Evolutionary conservation across 2,797 vertebrate species (phyloP).

Genomic region (Melanotaenia nigrans): DNA sequence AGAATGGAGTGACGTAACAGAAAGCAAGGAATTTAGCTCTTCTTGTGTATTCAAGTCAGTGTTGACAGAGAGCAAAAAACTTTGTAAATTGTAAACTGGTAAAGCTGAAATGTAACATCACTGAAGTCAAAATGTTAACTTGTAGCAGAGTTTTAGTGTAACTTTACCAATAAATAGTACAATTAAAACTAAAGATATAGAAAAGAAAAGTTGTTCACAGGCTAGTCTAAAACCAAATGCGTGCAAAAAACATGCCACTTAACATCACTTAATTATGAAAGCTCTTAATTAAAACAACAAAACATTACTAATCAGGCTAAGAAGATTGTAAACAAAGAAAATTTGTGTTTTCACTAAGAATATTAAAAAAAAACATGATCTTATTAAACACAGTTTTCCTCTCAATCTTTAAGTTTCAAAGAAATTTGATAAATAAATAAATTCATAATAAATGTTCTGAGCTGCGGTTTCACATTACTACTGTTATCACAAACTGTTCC

Average conservation of each 20-base stretch:
- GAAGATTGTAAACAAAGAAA: constrained; percentile 58
- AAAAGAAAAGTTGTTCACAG: constrained; percentile 54
- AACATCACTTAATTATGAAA: constrained; percentile 53
- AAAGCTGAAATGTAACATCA: constrained; percentile 31
- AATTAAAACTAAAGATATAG: constrained; percentile 46
- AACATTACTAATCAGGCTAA: constrained; percentile 26
- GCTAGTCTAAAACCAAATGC: constrained; percentile 56
- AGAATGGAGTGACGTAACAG: constrained; percentile 21
- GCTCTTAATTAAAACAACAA: constrained; percentile 26
- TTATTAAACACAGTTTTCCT: constrained; percentile 38
- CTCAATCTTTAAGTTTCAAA: constrained; percentile 42
- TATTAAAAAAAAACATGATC: constrained; percentile 16
- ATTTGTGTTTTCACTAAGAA: constrained; percentile 18
- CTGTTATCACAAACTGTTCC: constrained; percentile 49
- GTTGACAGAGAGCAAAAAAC: background rate
- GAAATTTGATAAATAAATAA: constrained; percentile 77
- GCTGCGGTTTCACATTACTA: constrained; percentile 71
- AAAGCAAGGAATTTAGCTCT: constrained; percentile 14
- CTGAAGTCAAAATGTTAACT: constrained; percentile 24
- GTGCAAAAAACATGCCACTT: constrained; percentile 68
- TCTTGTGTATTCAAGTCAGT: constrained; percentile 10
- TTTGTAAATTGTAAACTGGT: constrained; percentile 19
- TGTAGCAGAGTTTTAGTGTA: constrained; percentile 27
- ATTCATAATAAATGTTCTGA: constrained; percentile 56
- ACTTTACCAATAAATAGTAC: constrained; percentile 62